Percentiles rank a stretch among this genome's conserved stretches.
phyloP scores from a whole-genome alignment of 2,797 vertebrate species.

The Argentina silus region DNA sequence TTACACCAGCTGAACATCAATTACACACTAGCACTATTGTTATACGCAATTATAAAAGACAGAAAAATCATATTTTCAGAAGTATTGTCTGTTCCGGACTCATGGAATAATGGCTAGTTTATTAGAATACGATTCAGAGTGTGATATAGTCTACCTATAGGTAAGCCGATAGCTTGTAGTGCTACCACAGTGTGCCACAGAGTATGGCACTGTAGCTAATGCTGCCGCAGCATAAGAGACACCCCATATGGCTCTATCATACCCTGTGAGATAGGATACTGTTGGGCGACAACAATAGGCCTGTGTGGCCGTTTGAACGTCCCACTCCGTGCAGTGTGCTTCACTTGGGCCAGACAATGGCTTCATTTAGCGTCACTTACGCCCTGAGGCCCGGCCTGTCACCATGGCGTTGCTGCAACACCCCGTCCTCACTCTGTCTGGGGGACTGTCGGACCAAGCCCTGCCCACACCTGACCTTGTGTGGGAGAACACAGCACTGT shows the following conservation, averaged over 20 bases:
- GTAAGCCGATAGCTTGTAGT: background rate
- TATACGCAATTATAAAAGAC: no score
- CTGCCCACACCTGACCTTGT: constrained; percentile 29
- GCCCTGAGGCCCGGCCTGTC: constrained; percentile 66
- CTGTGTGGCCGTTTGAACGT: constrained; percentile 79
- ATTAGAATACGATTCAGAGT: background rate
- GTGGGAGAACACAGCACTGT: background rate
- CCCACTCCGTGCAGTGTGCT: constrained; percentile 79
- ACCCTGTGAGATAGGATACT: background rate
- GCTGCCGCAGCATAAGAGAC: background rate
- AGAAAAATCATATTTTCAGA: no score
- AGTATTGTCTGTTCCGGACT: no score
- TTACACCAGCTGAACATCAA: no score
- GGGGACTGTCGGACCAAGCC: constrained; percentile 56
- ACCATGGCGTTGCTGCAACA: constrained; percentile 69
- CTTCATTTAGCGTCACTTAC: constrained; percentile 79
- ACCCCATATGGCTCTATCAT: background rate
- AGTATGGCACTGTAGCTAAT: background rate
- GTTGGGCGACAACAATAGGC: constrained; percentile 70
- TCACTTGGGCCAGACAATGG: constrained; percentile 82
- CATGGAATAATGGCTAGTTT: no score
- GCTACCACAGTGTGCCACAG: background rate
- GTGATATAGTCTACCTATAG: background rate
- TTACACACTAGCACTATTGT: no score
- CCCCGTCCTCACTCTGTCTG: constrained; percentile 50